Base-by-base conservation (phyloP, 2,797 vertebrate species). In the Myoxocephalus aenaeus region DNA sequence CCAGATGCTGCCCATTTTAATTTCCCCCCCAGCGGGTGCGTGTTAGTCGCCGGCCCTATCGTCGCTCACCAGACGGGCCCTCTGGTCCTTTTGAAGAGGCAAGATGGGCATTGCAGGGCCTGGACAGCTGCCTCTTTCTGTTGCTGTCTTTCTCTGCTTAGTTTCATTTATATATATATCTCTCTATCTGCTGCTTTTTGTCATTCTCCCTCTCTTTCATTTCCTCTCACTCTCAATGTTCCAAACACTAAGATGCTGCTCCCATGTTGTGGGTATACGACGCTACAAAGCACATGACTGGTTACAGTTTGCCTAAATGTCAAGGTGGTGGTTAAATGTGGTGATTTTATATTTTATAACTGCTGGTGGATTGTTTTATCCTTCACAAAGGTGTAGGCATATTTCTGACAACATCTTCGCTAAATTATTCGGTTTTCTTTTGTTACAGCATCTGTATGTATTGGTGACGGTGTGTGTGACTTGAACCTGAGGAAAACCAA, bases 401-500 rank as follows among this genome's bases (percentile, higher is more conserved):
- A 40, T 53, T 57, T 32, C 7, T 72, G 53, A 46, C 46, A 22
- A 7, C 75, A 22, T 70, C 44, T 22, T 63, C 6, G 78, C 66
- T 90, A 87, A 90, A 62, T 79, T 59, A 50, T 50, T 46, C 14
- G 14, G 4, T 7, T 56, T 6, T 46, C 2, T 6, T 22, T 50
- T 34, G 17, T 67, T 69, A 29, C 18, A n/a, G 57, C 61, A 18
- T 73, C 44, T 58, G 54, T 58, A 34, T 74, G 64, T 66, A 63
- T 53, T 58, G 22, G 4, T 22, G 50, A 5, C 0, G 9, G 51
- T 27, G 53, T 27, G 70, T 44, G 57, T 42, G 70, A 58, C 6
- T 7, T 29, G 53, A 56, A 20, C 48, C 48, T 29, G 59, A 76
- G 50, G 40, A 65, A 86, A 91, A 91, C 91, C 93, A 92, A 93